Base-by-base conservation (phyloP, 2,888 invertebrate species). In the Nomada flava region DNA sequence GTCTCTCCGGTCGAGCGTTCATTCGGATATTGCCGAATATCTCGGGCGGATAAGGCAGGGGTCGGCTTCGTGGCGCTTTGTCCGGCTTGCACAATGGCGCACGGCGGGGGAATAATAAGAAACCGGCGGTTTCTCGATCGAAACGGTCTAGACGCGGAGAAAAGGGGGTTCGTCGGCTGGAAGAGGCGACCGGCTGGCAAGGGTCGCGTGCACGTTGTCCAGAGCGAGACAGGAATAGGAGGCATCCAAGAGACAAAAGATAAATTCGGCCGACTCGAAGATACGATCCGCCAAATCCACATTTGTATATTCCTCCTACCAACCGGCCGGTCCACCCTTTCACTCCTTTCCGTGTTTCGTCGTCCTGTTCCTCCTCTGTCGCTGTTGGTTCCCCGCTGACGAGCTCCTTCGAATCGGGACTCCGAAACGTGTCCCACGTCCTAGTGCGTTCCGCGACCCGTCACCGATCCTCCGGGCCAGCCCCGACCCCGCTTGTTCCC, bases 1-100 rank as follows among this genome's bases (percentile, higher is more conserved):
- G 76, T 83, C 83, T 84, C 79, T 83, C 78, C 81, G 77, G 68
- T 85, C 84, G 86, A 88, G 84, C 88, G 86, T 90, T 90, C 87
- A 90, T 91, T 89, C 90, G 89, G 89, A 91, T 90, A 92, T 92
- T 89, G 89, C 88, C 89, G 86, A 87, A 90, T 88, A 89, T 90
- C 86, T 89, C 89, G 86, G 79, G 59, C 80, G 86, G 87, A 90
- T 90, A 90, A 90, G 80, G 82, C 80, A 79, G 62, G 76, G 76
- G 83, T 82, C 79, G 83, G 76, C 80, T 81, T 57, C 85, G 83
- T 85, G 84, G 81, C 79, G 90, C 90, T 89, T 91, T 91, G 90
- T 91, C 88, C 89, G 84, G 82, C 82, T 76, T 74, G 77, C 84
- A 91, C 90, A 91, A 91, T 90, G 86, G 89, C 85, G 70, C 85